Conservation (phyloP, 2,797 vertebrate species). For the Clarias pachynema region DNA sequence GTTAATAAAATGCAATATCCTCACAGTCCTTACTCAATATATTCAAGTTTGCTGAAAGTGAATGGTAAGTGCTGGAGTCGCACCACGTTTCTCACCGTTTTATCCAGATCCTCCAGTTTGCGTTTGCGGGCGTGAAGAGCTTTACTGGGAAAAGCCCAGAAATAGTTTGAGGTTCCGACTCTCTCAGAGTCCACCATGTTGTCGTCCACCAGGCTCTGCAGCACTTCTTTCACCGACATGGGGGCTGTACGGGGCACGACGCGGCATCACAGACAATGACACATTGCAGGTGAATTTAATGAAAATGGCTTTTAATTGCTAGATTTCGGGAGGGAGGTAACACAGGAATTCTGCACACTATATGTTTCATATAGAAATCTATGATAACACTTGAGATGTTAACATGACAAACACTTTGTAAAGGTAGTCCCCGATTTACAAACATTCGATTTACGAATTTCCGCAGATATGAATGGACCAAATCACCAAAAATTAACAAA, state of each 20-base stretch:
- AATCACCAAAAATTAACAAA: too few species aligned
- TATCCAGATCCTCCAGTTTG: slow-evolving; percentile 84
- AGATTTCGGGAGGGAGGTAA: neutral
- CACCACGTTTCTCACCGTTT: slow-evolving; percentile 79
- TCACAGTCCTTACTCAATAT: neutral
- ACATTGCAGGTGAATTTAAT: neutral
- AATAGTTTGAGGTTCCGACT: slow-evolving; percentile 97
- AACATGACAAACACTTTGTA: neutral
- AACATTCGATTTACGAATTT: too few species aligned
- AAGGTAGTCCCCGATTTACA: too few species aligned
- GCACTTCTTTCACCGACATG: slow-evolving; percentile 94
- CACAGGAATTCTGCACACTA: neutral
- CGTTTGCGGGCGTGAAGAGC: slow-evolving; percentile 83
- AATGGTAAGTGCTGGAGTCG: too few species aligned
- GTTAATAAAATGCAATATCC: neutral
- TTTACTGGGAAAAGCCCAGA: slow-evolving; percentile 98
- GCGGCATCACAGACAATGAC: neutral
- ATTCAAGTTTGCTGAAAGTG: neutral
- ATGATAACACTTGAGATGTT: neutral
- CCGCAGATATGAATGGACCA: too few species aligned
- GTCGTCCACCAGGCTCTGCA: slow-evolving; percentile 96
- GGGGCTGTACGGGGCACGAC: slow-evolving; percentile 74
- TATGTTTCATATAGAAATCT: neutral
- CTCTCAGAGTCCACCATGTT: slow-evolving; percentile 94
- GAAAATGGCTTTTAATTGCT: neutral